Evolutionary conservation across 2,888 invertebrate genomes (phyloP), one percentile per base, ranked within the genome.

Genomic region (Platycnemis pennipes): DNA sequence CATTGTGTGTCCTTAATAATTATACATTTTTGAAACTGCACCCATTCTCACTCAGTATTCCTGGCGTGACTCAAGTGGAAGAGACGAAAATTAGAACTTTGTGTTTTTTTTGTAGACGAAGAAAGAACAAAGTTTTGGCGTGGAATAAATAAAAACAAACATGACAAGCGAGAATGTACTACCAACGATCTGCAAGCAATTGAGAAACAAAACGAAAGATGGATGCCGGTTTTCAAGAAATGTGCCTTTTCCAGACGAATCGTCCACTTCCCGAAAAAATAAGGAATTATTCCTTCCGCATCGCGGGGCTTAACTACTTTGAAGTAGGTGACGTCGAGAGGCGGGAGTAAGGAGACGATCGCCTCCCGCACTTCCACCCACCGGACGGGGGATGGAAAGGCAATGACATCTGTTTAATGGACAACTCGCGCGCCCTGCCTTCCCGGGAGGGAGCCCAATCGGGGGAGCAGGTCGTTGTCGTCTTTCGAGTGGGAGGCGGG

Each of bases 391-490:
- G n/a, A 37, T 11, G 37, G 26, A 77, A 26, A 63, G 77, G 77
- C 77, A 77, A 37, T 63, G 63, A 77, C 77, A 77, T 77, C 77
- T 37, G 77, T 77, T 77, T 37, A 77, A 37, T 77, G 37, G 26
- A n/a, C n/a, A 22, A 13, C 11, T 26, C 22, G 13, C 77, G 2
- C 31, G 13, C 37, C 77, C 77, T 26, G 13, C 63, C 37, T 37
- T 2, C 13, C 37, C 1, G 37, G 69, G 77, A 11, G 31, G 16
- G 37, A 77, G 77, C 2, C 77, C 77, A 77, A 77, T 77, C 13
- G 77, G 11, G 11, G n/a, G n/a, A n/a, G n/a, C 31, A 77, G 77
- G 77, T 77, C 77, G 77, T 77, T 77, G 77, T 8, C 77, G 77
- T 26, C 77, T 77, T 37, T 77, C n/a, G 63, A 63, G 63, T 26